Evolutionary conservation across 1,140 invertebrate species (phyloP), one percentile per base, ranked within the genome.

Genomic region (Bacillus rossius): DNA sequence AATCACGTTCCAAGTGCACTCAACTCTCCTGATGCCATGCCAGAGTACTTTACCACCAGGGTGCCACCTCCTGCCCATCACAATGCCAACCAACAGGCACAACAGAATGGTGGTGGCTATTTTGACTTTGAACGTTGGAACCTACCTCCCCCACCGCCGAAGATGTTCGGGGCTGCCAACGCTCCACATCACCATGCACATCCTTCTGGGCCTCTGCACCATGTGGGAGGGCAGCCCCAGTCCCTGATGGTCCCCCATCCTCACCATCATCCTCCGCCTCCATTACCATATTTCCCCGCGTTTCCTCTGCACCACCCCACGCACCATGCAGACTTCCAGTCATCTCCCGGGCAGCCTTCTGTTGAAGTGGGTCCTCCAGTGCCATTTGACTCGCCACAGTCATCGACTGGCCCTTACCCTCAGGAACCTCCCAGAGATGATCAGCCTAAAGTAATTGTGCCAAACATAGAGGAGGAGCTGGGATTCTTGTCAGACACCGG

Each of bases 391-490:
- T 19, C 17, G 4, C 17, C 5, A 8, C 43, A 19, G 23, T 45
- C 43, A 7, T 25, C 43, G 43, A 45, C 17, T 5, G 43, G 4
- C 5, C 23, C 43, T 45, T 45, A 45, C n/a, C 17, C 43, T 5
- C 43, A 45, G 23, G 55, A 57, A 47, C 41, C 22, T 45, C 38
- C 29, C n/a, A 77, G 75, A 70, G 77, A 79, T 61, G 84, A 86
- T 67, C 82, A 84, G 71, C 85, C 86, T 58, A 87, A 90, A 78
- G 87, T 91, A 62, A 87, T 90, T 64, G 87, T 90, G 64, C 88
- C 88, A 59, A 88, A 90, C 78, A 89, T 91, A 72, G 88, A 90
- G 73, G 87, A 91, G 75, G 88, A 91, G 76, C 75, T 91, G 68
- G 85, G 84, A 71, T 89, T 88, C 74, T 75, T 91, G 71, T 45